A percentile compares a stretch with the other conserved stretches of the same genome.
Evolutionary conservation across 1,140 invertebrate genomes (phyloP).

Genomic region (Drosophila ogumai): DNA sequence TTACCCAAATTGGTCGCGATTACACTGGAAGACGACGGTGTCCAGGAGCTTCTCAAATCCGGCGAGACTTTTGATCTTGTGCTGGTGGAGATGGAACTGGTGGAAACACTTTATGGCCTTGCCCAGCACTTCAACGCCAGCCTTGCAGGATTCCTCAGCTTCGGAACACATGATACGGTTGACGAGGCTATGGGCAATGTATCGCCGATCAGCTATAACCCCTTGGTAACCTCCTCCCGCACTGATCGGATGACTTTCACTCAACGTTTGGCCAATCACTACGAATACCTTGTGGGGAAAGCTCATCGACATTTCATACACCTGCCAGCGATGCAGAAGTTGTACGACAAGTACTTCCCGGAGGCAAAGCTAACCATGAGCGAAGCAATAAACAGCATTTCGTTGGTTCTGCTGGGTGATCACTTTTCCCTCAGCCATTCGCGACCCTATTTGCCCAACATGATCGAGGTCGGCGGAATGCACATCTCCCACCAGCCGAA

Average conservation of each 20-base stretch:
- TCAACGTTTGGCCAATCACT: constrained; percentile 84
- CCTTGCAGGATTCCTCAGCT: constrained; percentile 66
- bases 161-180: constrained; percentile 51
- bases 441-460: constrained; percentile 85
- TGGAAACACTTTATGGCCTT: constrained; percentile 59
- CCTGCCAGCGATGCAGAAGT: constrained; percentile 65
- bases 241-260: constrained; percentile 84
- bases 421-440: constrained; percentile 86
- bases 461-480: constrained; percentile 87
- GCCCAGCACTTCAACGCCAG: constrained; percentile 75
- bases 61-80: constrained; percentile 75
- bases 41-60: constrained; percentile 57
- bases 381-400: constrained; percentile 81
- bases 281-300: constrained; percentile 29
- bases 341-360: constrained; percentile 78
- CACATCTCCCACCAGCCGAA: constrained; percentile 84
- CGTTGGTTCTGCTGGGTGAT: constrained; percentile 86
- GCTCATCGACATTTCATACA: constrained; percentile 23
- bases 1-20: not conserved
- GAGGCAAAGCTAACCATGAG: constrained; percentile 81
- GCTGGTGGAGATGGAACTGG: constrained; percentile 60
- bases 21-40: constrained; percentile 27
- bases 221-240: constrained; percentile 61
- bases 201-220: constrained; percentile 77
- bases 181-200: constrained; percentile 67